These are phyloP conservation scores for Etheostoma spectabile DNA, from an alignment of 2,113 vertebrate genomes.

Conservation along the genomic window DNA sequence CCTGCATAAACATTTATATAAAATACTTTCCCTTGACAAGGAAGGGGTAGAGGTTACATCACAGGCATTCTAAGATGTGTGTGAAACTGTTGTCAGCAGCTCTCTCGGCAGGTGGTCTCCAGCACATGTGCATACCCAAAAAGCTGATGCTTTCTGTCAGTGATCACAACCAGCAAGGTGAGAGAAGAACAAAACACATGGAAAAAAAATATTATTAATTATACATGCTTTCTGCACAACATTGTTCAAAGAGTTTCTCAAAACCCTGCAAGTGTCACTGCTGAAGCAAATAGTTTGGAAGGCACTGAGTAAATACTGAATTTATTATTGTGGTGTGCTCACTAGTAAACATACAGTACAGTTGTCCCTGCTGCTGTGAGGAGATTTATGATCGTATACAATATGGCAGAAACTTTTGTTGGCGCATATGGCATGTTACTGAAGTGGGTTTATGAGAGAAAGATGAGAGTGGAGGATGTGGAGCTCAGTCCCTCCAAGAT, in stretches of 20 bases:
- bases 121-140: constrained; percentile 61
- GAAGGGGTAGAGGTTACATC: constrained; percentile 70
- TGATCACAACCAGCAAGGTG: constrained; percentile 70
- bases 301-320: constrained; percentile 54
- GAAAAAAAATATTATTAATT: constrained; percentile 17
- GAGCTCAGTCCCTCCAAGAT: neutral
- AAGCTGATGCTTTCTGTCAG: constrained; percentile 69
- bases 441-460: constrained; percentile 36
- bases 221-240: constrained; percentile 31
- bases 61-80: constrained; percentile 30
- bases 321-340: constrained; percentile 49
- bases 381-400: constrained; percentile 52
- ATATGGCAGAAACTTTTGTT: constrained; percentile 51
- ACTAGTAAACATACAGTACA: constrained; percentile 48
- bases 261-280: constrained; percentile 29
- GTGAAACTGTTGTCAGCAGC: constrained; percentile 61
- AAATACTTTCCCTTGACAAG: constrained; percentile 61
- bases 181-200: constrained; percentile 36
- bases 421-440: constrained; percentile 39
- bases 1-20: constrained; percentile 59
- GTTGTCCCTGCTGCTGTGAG: constrained; percentile 52
- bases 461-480: constrained; percentile 3
- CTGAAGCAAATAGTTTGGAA: constrained; percentile 45
- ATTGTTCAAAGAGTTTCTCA: constrained; percentile 54
- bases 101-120: constrained; percentile 71